Evolutionary conservation across 2,113 vertebrate species (phyloP), one percentile per base, ranked within the genome.

Genomic region (Corythornis vintsioides): DNA sequence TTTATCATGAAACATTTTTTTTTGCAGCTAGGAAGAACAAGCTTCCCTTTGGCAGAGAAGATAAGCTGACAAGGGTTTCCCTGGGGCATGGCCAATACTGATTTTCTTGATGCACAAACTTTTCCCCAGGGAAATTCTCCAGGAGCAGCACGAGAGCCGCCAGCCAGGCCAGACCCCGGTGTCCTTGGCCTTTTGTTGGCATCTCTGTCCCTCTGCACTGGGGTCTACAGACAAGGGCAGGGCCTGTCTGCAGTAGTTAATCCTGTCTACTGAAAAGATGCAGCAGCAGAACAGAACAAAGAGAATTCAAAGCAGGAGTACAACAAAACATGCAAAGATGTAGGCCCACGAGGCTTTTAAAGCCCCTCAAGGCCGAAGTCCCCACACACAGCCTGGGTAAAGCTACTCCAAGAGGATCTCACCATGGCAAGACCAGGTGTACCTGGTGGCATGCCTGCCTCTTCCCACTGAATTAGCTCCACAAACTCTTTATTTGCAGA

Each of bases 1-100:
- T 90, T 88, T 52, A 52, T 52, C 72, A 60, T 78, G 43, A 90
- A 88, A 45, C 67, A 75, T 65, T 60, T 92, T 86, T 48, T 67
- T 86, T 48, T 67, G 40, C 40, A 63, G 22, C 4, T 13, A 78
- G 43, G 83, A 93, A 71, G 60, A 88, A 31, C 10, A 70, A 60
- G n/a, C 42, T 92, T 81, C 65, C 71, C 48, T 26, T 60, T 72
- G 40, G 69, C 70, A 90, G 52, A 60, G 47, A 77, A 63, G 52
- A 84, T 20, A 90, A 91, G 52, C 72, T 60, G 83, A 72, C 77
- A 90, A 43, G 40, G 16, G 40, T 26, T 56, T 93, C 86, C 65
- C 52, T 60, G 61, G 61, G 70, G 70, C 61, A 86, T 0, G 0
- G 40, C 20, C 63, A 33, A 86, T 29, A 43, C 11, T 24, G 53